Evolutionary conservation across 64 coral and sea anemone genomes (phyloP), one percentile per base, ranked within the genome.

Genomic region (Montipora efflorescens): DNA sequence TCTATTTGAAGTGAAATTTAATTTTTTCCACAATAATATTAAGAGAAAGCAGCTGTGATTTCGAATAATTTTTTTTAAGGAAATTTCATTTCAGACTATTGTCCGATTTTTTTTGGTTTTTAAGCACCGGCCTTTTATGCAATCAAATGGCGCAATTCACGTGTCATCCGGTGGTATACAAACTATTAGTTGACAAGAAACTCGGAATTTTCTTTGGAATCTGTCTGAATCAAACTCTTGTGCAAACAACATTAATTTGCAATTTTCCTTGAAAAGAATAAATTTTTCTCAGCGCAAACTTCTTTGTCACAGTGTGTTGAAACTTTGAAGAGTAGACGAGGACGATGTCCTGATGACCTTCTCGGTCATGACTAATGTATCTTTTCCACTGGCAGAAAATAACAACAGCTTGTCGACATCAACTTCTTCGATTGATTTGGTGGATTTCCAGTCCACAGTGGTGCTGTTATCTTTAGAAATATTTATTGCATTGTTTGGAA

Each of bases 401-500:
- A 71, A 47, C 66, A 59, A 8, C 0, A 86, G 45, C 66, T 21
- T 71, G 21, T 23, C 66, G 44, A 71, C 45, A 19, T 18, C 82
- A 50, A 86, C 45, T 67, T 71, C 66, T n/a, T 12, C 66, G 82
- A 16, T 86, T 0, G 18, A 86, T 47, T 13, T 13, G 8, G 14
- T n/a, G 44, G 82, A 51, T n/a, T 47, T 86, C 62, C 10, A 86
- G 18, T 4, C 19, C n/a, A 86, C 82, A 3, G 82, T 67, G 13
- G 77, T 87, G 4, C 59, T 86, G 20, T 55, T 97, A 3, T 83
- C 83, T 52, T 45, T 82, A 14, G 74, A 89, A 18, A 95, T 97
- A 59, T 47, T 93, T 7, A 13, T 92, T 44, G 87, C 91, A 2
- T 75, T 97, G 50, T 97, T 87, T 55, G 93, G 96, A 8, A 97